Percentiles rank a stretch among this genome's conserved stretches.
These are phyloP conservation scores for Tridacna crocea DNA, from an alignment of 2,888 invertebrate species.

Conservation along the genomic window DNA sequence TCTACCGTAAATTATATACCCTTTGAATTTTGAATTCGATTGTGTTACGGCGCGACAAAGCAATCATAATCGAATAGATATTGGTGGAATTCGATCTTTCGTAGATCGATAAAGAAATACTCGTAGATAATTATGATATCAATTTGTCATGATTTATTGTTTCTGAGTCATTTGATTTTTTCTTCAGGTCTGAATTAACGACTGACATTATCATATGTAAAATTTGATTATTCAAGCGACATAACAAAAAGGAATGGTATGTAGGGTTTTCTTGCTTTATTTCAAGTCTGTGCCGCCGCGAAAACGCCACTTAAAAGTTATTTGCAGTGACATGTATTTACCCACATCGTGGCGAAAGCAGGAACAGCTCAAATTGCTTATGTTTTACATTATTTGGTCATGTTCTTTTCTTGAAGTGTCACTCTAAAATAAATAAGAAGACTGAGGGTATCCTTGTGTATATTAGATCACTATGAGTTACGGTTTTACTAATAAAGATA, in stretches of 20 bases:
- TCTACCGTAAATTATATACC: too few species aligned
- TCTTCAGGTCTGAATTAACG: not conserved
- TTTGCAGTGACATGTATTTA: too few species aligned
- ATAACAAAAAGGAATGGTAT: not conserved
- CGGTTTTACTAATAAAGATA: not conserved
- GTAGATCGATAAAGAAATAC: constrained; percentile 7
- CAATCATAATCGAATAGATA: constrained; percentile 27
- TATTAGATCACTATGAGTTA: too few species aligned
- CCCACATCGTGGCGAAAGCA: too few species aligned
- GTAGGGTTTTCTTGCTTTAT: not conserved
- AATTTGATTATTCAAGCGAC: not conserved
- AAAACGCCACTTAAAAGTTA: too few species aligned
- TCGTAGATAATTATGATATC: constrained; percentile 17
- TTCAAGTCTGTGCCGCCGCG: too few species aligned
- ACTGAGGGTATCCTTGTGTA: too few species aligned
- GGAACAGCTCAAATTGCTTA: too few species aligned
- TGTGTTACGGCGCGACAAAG: not conserved
- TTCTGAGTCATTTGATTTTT: constrained; percentile 16
- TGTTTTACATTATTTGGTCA: too few species aligned
- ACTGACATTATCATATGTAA: too few species aligned
- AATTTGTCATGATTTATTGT: constrained; percentile 27
- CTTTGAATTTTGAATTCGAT: not conserved
- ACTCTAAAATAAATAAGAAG: too few species aligned
- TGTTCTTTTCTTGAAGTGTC: too few species aligned
- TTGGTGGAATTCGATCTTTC: constrained; percentile 17